Base-by-base conservation (phyloP, 2,797 vertebrate genomes). In the Argentina silus region DNA sequence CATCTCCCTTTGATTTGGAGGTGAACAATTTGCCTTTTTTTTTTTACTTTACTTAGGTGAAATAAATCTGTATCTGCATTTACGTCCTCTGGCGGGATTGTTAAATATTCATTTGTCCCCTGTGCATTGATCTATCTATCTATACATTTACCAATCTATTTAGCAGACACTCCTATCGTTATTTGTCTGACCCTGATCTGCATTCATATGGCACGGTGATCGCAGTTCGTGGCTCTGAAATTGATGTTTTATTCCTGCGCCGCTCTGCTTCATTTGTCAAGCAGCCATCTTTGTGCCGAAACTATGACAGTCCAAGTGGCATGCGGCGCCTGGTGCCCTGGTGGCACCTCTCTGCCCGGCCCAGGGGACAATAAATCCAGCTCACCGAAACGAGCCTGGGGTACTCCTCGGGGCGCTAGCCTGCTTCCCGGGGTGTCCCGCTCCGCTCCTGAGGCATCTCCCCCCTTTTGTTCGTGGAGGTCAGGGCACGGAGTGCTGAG, bases 401-500 rank as follows among this genome's bases (percentile, higher is more conserved):
- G 89, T 88, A 85, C 91, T 93, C 64, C 90, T 84, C 84, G 87
- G 89, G 93, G 92, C 88, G 78, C 86, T 88, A 81, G 86, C 80
- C 85, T 86, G 92, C 93, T 93, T 96, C 93, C 94, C 93, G 80
- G 88, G 92, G 91, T 85, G 90, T 92, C 90, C 70, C 78, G 76
- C 90, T 87, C 84, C 90, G 83, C 92, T 93, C 92, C 93, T 86
- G 91, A 95, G 95, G 91, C 94, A 93, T 95, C 91, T 86, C 88
- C 91, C 77, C 56, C 80, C 81, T 92, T 95, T 95, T 96, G 94
- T 97, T 95, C 88, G 82, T 84, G 90, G 95, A 95, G 95, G 94
- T 97, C 94, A 94, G 76, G 92, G 95, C 93, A 93, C 91, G 89
- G 92, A 93, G 93, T 91, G 90, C 92, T 94, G 95, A 96, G 95